Percentiles rank a stretch among this genome's conserved stretches.
Evolutionary conservation across 2,888 invertebrate genomes (phyloP).

Genomic region (Ellobium chinense): DNA sequence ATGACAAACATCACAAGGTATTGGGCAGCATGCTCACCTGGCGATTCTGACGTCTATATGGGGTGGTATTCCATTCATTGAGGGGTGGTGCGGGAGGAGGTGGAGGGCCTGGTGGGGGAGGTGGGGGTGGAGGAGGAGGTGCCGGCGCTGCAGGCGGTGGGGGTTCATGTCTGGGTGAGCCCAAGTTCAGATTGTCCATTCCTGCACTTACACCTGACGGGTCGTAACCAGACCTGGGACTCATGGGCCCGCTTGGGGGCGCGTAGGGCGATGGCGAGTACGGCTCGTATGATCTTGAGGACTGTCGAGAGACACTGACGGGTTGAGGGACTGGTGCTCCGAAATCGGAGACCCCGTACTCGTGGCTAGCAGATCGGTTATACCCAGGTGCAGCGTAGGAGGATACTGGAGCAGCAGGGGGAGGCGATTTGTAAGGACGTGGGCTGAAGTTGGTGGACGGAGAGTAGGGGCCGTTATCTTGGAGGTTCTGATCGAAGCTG

Average conservation of each 20-base stretch:
- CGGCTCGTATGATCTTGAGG: constrained; percentile 35
- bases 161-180: constrained; percentile 36
- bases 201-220: constrained; percentile 26
- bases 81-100: constrained; percentile 50
- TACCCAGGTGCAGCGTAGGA: neutral
- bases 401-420: no score
- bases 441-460: constrained; percentile 18
- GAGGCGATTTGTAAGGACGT: constrained; percentile 27
- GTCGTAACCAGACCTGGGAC: constrained; percentile 36
- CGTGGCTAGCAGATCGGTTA: neutral
- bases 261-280: constrained; percentile 29
- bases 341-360: constrained; percentile 14
- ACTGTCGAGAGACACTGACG: constrained; percentile 21
- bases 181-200: constrained; percentile 22
- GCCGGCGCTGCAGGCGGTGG: constrained; percentile 47
- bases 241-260: neutral
- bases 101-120: constrained; percentile 56
- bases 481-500: constrained; percentile 36
- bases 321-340: constrained; percentile 16
- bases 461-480: neutral
- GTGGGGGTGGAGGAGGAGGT: constrained; percentile 50
- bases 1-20: neutral
- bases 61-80: constrained; percentile 43
- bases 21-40: constrained; percentile 47
- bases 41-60: constrained; percentile 31